Conservation (phyloP, 2,888 invertebrate species). For the Sycophila texana region DNA sequence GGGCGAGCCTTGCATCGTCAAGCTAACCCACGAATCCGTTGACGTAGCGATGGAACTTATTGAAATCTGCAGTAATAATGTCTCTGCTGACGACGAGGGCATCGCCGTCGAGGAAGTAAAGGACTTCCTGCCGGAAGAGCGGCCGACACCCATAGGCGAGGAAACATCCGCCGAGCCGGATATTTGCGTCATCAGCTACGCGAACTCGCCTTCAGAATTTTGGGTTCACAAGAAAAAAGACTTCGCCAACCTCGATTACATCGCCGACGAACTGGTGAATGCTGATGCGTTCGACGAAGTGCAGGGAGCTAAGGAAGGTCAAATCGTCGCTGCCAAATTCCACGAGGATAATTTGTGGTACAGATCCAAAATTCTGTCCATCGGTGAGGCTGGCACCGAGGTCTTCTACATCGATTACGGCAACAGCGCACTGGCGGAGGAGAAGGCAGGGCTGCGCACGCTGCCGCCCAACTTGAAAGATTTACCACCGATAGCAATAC, state of each 20-base stretch:
- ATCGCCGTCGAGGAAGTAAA: constrained; percentile 6
- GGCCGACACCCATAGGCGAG: constrained; percentile 69
- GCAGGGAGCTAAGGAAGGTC: constrained; percentile 76
- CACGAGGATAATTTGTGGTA: constrained; percentile 83
- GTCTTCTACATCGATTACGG: constrained; percentile 85
- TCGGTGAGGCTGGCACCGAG: constrained; percentile 78
- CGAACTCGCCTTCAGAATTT: constrained; percentile 68
- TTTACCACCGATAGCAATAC: constrained; percentile 80
- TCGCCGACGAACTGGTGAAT: constrained; percentile 79
- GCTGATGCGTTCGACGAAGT: constrained; percentile 78
- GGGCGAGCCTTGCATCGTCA: constrained; percentile 81
- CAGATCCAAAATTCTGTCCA: constrained; percentile 80
- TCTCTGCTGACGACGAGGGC: background rate
- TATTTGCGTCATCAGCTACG: constrained; percentile 62
- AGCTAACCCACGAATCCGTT: constrained; percentile 76
- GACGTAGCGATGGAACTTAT: constrained; percentile 51
- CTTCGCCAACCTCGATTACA: constrained; percentile 78
- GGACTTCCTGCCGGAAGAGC: constrained; percentile 57
- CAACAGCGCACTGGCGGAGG: constrained; percentile 78
- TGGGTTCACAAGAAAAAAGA: constrained; percentile 74
- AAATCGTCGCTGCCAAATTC: constrained; percentile 81
- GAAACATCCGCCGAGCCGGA: constrained; percentile 65
- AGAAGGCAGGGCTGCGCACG: constrained; percentile 76
- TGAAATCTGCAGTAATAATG: constrained; percentile 15
- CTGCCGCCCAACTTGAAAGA: constrained; percentile 80